phyloP scores from a whole-genome alignment of 2,797 vertebrate genomes.

The Somateria mollissima region DNA sequence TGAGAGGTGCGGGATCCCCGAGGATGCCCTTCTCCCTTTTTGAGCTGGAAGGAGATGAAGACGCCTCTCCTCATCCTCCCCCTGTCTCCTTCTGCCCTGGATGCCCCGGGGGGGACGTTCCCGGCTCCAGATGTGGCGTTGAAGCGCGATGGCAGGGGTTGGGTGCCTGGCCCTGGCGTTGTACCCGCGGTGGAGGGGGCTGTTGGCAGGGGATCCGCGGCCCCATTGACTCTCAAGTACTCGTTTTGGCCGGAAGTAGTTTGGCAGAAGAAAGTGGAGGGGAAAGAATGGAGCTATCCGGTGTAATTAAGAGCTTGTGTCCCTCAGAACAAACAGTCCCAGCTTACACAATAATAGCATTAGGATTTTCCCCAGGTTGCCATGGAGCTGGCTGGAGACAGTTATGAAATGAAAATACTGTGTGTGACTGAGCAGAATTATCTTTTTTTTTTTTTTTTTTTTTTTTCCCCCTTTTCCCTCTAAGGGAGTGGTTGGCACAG shows the following conservation, averaged over 20 bases:
- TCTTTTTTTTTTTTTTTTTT: neutral
- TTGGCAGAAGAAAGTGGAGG: constrained; percentile 57
- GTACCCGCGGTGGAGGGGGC: neutral
- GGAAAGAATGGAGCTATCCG: constrained; percentile 61
- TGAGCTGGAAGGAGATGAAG: neutral
- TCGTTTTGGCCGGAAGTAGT: constrained; percentile 56
- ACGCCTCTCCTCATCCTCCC: accelerated
- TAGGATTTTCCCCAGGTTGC: constrained; percentile 72
- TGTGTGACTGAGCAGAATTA: constrained; percentile 64
- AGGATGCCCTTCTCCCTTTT: neutral
- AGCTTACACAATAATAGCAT: constrained; percentile 66
- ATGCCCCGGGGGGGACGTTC: accelerated
- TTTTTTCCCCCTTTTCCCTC: neutral
- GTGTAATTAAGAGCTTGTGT: constrained; percentile 71
- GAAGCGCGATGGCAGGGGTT: neutral
- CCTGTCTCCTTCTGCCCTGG: neutral
- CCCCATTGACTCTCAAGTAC: constrained; percentile 36
- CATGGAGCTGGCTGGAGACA: constrained; percentile 67
- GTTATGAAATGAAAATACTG: constrained; percentile 74
- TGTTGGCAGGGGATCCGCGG: constrained; percentile 1
- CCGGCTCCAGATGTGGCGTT: constrained; percentile 13
- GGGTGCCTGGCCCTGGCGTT: neutral
- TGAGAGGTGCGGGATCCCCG: constrained; percentile 55
- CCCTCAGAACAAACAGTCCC: constrained; percentile 64
- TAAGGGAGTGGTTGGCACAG: constrained; percentile 59